Evolutionary conservation across 2,888 invertebrate genomes (phyloP).

Genomic region (Ophraella communa): DNA sequence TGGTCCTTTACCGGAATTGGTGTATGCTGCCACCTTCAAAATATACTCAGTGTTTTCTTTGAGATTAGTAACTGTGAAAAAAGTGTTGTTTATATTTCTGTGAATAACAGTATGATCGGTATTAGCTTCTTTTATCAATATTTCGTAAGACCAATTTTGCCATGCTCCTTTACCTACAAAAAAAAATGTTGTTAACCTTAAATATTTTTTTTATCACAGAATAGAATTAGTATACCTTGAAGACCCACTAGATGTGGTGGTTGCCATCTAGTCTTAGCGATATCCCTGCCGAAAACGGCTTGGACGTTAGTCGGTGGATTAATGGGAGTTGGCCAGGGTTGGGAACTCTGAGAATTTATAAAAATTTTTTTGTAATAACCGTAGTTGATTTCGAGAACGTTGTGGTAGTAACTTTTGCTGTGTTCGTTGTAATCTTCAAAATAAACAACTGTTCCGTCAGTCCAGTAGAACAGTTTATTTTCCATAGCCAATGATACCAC

Average conservation of each 20-base stretch:
- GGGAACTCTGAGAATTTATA: constrained; percentile 71
- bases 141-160: constrained; percentile 81
- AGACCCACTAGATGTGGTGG: constrained; percentile 77
- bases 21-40: constrained; percentile 81
- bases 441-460: constrained; percentile 77
- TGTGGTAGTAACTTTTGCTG: constrained; percentile 76
- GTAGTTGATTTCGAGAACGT: constrained; percentile 65
- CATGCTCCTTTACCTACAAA: constrained; percentile 66
- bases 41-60: constrained; percentile 77
- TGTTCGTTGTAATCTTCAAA: constrained; percentile 76
- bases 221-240: too few species aligned
- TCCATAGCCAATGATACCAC: constrained; percentile 79
- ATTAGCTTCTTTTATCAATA: constrained; percentile 68
- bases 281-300: constrained; percentile 77
- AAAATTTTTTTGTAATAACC: constrained; percentile 56
- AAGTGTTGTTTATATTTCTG: constrained; percentile 65
- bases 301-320: constrained; percentile 81
- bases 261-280: constrained; percentile 83
- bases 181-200: background rate
- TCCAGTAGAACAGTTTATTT: constrained; percentile 85
- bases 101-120: constrained; percentile 58
- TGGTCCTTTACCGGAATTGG: constrained; percentile 77
- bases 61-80: constrained; percentile 72
- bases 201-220: background rate
- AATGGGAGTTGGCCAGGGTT: constrained; percentile 81